Conservation (phyloP, 2,888 invertebrate genomes). For the Plagodis dolabraria region DNA sequence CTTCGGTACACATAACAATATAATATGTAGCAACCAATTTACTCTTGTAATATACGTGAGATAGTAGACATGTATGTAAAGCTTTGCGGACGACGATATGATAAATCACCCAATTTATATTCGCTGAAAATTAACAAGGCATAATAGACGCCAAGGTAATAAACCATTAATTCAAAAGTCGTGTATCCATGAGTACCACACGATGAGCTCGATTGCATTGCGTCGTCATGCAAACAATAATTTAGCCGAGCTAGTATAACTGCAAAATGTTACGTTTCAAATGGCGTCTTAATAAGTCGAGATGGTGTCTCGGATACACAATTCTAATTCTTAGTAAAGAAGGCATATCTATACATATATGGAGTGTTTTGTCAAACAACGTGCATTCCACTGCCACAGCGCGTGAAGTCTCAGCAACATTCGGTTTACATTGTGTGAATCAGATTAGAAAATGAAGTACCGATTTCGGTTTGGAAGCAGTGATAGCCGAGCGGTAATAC, state of each 20-base stretch:
- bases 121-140: slow-evolving; percentile 36
- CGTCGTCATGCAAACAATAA: slow-evolving; percentile 58
- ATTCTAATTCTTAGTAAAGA: slow-evolving; percentile 43
- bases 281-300: slow-evolving; percentile 59
- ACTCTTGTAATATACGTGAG: neutral
- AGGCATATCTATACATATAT: slow-evolving; percentile 28
- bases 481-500: too few species aligned
- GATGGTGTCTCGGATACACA: slow-evolving; percentile 45
- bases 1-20: too few species aligned
- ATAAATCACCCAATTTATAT: slow-evolving; percentile 37
- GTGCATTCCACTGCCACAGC: slow-evolving; percentile 7
- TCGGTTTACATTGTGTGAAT: neutral
- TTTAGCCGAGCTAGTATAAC: slow-evolving; percentile 62
- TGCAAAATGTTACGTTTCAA: slow-evolving; percentile 69
- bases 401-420: slow-evolving; percentile 1
- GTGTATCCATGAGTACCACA: slow-evolving; percentile 37
- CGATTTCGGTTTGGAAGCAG: too few species aligned
- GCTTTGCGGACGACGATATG: slow-evolving; percentile 12
- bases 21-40: too few species aligned
- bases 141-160: slow-evolving; percentile 38
- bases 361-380: slow-evolving; percentile 26
- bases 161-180: slow-evolving; percentile 52
- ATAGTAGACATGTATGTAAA: slow-evolving; percentile 4
- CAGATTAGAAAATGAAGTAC: neutral
- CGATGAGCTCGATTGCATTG: slow-evolving; percentile 52